phyloP scores from a whole-genome alignment of 2,888 invertebrate species.

The Phorcus lineatus region DNA sequence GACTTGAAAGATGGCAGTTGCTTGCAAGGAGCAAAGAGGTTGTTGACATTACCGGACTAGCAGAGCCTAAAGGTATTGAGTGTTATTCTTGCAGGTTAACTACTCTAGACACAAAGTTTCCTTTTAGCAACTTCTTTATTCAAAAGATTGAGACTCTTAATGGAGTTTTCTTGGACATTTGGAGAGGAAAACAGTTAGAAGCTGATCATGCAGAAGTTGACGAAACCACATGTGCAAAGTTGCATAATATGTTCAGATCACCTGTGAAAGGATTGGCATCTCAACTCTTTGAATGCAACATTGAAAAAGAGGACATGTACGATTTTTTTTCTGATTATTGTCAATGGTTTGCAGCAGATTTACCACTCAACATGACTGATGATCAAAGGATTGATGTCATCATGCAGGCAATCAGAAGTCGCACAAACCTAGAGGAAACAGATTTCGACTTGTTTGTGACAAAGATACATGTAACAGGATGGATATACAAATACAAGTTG shows the following conservation, averaged over 20 bases:
- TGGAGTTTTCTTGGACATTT: background rate
- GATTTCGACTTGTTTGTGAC: constrained; percentile 13
- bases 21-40: background rate
- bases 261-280: background rate
- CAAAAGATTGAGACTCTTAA: background rate
- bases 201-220: background rate
- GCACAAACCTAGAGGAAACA: background rate
- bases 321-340: constrained; percentile 22
- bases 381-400: background rate
- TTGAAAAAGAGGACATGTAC: background rate
- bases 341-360: background rate
- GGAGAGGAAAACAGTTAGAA: background rate
- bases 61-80: background rate
- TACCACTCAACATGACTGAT: background rate
- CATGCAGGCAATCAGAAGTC: background rate
- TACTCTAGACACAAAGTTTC: background rate
- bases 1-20: background rate
- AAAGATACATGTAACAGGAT: background rate
- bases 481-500: background rate
- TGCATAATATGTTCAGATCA: background rate
- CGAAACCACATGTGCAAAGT: background rate
- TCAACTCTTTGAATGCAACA: background rate
- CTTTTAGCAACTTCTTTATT: background rate
- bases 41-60: background rate
- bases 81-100: background rate